Percentiles rank a stretch among this genome's conserved stretches.
These are phyloP conservation scores for Drosophila stalkeri DNA, from an alignment of 2,888 invertebrate species.

Conservation along the genomic window DNA sequence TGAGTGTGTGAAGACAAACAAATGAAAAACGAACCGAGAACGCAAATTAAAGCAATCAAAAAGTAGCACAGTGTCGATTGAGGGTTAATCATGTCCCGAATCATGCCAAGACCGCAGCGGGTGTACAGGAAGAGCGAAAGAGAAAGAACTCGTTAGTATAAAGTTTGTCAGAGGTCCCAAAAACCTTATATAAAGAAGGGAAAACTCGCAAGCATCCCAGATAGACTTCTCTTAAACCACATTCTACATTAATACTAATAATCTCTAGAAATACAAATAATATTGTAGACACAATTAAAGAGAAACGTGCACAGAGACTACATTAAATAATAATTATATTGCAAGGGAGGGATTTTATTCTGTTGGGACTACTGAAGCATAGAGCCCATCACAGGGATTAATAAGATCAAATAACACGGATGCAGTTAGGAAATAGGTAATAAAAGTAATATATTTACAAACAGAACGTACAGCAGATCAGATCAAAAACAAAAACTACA, in stretches of 20 bases:
- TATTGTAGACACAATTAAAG: background rate
- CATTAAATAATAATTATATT: background rate
- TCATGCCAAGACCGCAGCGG: slow-evolving; percentile 31
- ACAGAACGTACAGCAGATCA: slow-evolving; percentile 31
- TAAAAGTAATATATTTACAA: slow-evolving; percentile 50
- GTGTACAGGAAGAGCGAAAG: slow-evolving; percentile 18
- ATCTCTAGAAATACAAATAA: background rate
- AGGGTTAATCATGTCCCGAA: slow-evolving; percentile 24
- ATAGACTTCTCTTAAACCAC: background rate
- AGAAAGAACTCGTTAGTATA: slow-evolving; percentile 56
- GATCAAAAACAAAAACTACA: slow-evolving; percentile 34
- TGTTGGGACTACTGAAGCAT: background rate
- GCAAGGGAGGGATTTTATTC: background rate
- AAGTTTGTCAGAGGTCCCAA: slow-evolving; percentile 7
- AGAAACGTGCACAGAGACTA: slow-evolving; percentile 13
- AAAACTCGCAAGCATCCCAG: background rate
- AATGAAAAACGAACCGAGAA: slow-evolving; percentile 62
- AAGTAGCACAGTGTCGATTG: slow-evolving; percentile 30
- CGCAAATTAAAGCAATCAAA: slow-evolving; percentile 72
- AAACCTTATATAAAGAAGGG: background rate
- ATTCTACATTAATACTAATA: background rate
- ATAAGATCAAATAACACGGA: slow-evolving; percentile 49
- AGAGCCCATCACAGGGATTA: slow-evolving; percentile 32
- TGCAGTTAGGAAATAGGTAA: slow-evolving; percentile 43
- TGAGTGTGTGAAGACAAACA: slow-evolving; percentile 38